Evolutionary conservation across 2,113 vertebrate species (phyloP), one percentile per base, ranked within the genome.

Genomic region (Thinocorus orbignyianus): DNA sequence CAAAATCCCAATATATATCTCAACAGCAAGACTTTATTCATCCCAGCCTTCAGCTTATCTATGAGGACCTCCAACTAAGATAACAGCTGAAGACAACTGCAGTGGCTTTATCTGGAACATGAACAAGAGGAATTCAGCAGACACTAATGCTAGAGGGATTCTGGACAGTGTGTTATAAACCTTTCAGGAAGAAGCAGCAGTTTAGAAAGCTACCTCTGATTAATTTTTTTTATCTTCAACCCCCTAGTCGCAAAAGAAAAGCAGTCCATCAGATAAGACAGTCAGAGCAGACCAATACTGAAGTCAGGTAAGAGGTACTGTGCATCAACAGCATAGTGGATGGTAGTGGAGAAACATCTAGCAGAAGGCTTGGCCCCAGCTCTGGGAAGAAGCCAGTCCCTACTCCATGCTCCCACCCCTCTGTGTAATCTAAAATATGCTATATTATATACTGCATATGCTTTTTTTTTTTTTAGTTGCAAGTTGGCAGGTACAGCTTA

Each of bases 51-150:
- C 69, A 54, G 84, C 73, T 92, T 23, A 70, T 61, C 48, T 52
- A 31, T 1, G 6, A 81, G 52, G 93, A 95, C 61, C 84, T 92
- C 81, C 86, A 92, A 86, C 44, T 85, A 61, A 84, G 65, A 51
- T 78, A 93, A 84, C 41, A 91, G 77, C 77, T 93, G 77, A 93
- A 95, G 77, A 86, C 65, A 89, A 84, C 60, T 51, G 72, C 35
- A 52, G 65, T 26, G 41, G 74, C 76, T 92, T 95, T 52, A 61
- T 92, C 72, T 91, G 93, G 88, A 90, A 81, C 42, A 81, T 0
- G 11, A 86, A 84, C 52, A 87, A 0, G 5, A 92, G 72, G 51
- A 87, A 91, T 87, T 68, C 65, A 82, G 78, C 61, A 3, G 69
- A 72, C 60, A 60, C 30, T 39, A 17, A 7, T 12, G 26, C 61